These are phyloP conservation scores for Nettapus auritus DNA, from an alignment of 2,113 vertebrate species.

Conservation along the genomic window DNA sequence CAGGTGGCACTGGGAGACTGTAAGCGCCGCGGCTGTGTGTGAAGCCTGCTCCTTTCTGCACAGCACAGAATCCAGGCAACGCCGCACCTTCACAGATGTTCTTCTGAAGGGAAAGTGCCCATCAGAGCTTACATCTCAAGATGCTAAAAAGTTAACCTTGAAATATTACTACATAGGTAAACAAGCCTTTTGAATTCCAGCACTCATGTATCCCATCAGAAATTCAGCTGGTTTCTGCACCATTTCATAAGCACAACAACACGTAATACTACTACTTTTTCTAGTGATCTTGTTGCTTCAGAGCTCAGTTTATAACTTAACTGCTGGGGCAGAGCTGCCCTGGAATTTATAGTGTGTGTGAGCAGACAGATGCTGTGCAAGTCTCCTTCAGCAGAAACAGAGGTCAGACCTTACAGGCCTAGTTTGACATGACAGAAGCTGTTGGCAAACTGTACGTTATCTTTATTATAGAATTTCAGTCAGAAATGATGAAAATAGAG, in stretches of 20 bases:
- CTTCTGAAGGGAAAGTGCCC: neutral
- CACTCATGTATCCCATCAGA: neutral
- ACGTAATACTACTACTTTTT: neutral
- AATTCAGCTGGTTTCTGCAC: neutral
- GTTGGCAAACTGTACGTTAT: neutral
- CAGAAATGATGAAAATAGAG: neutral
- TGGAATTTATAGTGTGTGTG: neutral
- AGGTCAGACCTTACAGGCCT: neutral
- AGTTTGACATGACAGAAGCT: neutral
- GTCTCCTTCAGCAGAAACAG: neutral
- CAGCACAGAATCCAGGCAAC: neutral
- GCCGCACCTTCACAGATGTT: neutral
- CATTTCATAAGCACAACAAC: neutral
- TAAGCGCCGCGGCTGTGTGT: neutral
- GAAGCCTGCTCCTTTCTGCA: neutral
- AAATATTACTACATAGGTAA: neutral
- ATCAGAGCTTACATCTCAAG: neutral
- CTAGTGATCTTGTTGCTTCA: neutral
- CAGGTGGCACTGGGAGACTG: neutral
- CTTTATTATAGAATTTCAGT: neutral
- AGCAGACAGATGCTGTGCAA: neutral
- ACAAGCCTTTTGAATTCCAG: neutral
- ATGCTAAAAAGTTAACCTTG: neutral
- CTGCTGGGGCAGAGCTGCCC: neutral
- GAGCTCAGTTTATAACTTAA: constrained; percentile 21